Conservation (phyloP, 2,797 vertebrate genomes). For the Diplodus sargus region DNA sequence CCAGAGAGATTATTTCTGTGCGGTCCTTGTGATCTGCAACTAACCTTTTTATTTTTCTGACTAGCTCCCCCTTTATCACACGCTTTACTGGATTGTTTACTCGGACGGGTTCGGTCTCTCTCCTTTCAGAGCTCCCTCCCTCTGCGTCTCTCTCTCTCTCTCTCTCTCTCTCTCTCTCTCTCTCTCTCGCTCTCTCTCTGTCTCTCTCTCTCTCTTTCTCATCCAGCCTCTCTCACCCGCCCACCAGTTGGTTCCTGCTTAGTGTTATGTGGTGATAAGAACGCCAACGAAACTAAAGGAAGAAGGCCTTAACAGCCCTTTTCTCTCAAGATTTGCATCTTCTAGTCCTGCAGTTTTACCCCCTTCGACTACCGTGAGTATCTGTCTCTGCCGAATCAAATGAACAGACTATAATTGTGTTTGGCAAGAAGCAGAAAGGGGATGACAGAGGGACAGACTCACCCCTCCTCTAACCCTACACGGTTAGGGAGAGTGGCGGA, state of each 20-base stretch:
- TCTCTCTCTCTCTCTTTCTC: slow-evolving; percentile 25
- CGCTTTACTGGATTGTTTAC: slow-evolving; percentile 71
- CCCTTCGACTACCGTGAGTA: slow-evolving; percentile 76
- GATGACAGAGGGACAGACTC: slow-evolving; percentile 8
- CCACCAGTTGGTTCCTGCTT: slow-evolving; percentile 61
- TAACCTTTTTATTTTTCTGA: not conserved
- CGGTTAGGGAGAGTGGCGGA: slow-evolving; percentile 39
- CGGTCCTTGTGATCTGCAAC: not conserved
- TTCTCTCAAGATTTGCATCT: slow-evolving; percentile 39
- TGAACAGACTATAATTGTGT: slow-evolving; percentile 12
- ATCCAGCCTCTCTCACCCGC: slow-evolving; percentile 38
- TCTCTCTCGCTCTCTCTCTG: slow-evolving; percentile 10
- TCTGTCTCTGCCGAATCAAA: slow-evolving; percentile 21
- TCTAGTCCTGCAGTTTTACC: slow-evolving; percentile 25
- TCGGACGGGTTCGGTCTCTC: slow-evolving; percentile 51
- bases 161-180: slow-evolving; percentile 19
- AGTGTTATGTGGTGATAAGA: slow-evolving; percentile 33
- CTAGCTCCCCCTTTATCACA: slow-evolving; percentile 40
- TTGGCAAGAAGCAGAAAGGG: slow-evolving; percentile 1
- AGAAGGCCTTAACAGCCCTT: slow-evolving; percentile 28
- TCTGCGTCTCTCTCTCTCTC: not conserved
- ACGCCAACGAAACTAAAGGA: slow-evolving; percentile 33
- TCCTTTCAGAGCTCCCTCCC: slow-evolving; percentile 37
- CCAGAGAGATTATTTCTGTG: not conserved
- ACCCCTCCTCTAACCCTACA: not conserved